Evolutionary conservation across 2,888 invertebrate species (phyloP), one percentile per base, ranked within the genome.

Genomic region (Ditylenchus weischeri): DNA sequence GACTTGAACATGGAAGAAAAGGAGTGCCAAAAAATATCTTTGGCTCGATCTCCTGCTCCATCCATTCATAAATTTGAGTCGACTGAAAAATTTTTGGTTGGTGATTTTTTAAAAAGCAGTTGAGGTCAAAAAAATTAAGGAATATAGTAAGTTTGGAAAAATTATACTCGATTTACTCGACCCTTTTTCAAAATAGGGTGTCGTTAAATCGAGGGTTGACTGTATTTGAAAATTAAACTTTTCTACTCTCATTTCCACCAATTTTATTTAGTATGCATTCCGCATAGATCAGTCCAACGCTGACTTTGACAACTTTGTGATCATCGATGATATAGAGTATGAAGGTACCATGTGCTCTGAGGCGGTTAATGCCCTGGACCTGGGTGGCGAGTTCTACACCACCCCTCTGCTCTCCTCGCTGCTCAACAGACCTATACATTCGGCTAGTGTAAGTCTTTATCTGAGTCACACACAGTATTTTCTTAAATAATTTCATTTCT

Each of bases 301-400:
- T 5, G 77, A 80, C 60, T 75, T 75, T 35, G 81, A 81, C 73
- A 80, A 76, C 70, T 79, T 79, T 63, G 72, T 81, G 23, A 73
- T 80, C 23, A 68, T 81, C 10, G 81, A 81, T 62, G 81, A 82
- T 68, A 74, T 81, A 43, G 67, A 70, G 19, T 80, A 81, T 63
- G 66, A 65, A 19, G 71, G 78, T 23, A 71, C 74, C n/a, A 43
- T 76, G 50, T 76, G 72, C 54, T 64, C 68, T 8, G 78, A 80
- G 64, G 78, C 81, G 10, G 65, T 78, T 15, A 77, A 76, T 19
- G 75, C 76, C 15, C 74, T 79, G 57, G 80, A 81, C 64, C 68
- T 80, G 19, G 81, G 80, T 21, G 69, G 71, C 18, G 72, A 73
- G 49, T 80, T 81, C 64, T 76, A 78, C 47, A 71, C 77, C 0